phyloP scores from a whole-genome alignment of 1,140 invertebrate genomes.

The Heliothis subflexa region DNA sequence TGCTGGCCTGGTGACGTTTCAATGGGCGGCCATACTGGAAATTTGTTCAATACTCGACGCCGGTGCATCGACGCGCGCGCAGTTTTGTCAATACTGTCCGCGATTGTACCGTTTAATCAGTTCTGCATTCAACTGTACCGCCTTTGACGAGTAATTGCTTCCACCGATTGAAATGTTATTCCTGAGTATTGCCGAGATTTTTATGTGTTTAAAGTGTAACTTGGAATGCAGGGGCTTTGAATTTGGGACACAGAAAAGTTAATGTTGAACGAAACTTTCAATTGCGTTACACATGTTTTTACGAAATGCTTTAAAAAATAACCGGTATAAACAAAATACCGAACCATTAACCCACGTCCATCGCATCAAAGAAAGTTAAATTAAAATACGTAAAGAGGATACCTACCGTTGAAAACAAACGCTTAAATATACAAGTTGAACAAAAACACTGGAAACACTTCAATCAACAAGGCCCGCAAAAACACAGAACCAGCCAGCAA shows the following conservation, averaged over 20 bases:
- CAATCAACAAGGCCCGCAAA: conserved; percentile 59
- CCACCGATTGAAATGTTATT: conserved; percentile 82
- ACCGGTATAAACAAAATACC: background rate
- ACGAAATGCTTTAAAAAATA: background rate
- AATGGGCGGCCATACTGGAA: conserved; percentile 78
- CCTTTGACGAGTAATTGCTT: conserved; percentile 83
- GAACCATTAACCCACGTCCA: background rate
- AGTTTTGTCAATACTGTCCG: conserved; percentile 83
- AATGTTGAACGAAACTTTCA: background rate
- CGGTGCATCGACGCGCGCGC: conserved; percentile 73
- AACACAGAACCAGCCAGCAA: conserved; percentile 64
- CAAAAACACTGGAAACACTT: conserved; percentile 59
- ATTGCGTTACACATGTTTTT: too few species aligned
- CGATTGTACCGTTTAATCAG: conserved; percentile 77
- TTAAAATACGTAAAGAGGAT: conserved; percentile 38
- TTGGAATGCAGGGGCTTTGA: background rate
- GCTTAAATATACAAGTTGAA: conserved; percentile 40
- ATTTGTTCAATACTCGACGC: conserved; percentile 78
- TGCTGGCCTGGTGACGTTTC: conserved; percentile 74
- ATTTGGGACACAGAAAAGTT: background rate
- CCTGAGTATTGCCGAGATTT: conserved; percentile 26
- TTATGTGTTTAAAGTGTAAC: conserved; percentile 16
- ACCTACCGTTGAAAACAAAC: conserved; percentile 25
- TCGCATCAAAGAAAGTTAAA: background rate
- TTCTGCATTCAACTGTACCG: conserved; percentile 79